Conservation (phyloP, 2,888 invertebrate genomes). For the Habrosyne pyritoides region DNA sequence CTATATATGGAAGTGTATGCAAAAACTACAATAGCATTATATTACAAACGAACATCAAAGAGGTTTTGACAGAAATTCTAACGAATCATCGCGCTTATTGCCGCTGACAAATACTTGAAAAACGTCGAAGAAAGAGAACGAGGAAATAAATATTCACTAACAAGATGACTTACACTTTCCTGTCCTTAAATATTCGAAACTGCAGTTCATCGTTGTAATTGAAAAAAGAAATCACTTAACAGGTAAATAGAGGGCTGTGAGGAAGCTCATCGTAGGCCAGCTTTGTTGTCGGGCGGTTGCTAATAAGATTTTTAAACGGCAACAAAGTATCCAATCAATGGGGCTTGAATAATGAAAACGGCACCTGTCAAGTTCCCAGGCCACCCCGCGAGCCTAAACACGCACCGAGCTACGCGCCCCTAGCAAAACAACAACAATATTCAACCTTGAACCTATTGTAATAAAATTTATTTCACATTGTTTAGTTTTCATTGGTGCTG, state of each 20-base stretch:
- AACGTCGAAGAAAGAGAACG: constrained; percentile 44
- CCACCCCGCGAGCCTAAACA: constrained; percentile 68
- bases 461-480: constrained; percentile 48
- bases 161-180: constrained; percentile 80
- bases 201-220: constrained; percentile 78
- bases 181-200: constrained; percentile 55
- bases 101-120: constrained; percentile 53
- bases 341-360: constrained; percentile 82
- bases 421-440: constrained; percentile 41
- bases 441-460: constrained; percentile 41
- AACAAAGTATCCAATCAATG: constrained; percentile 84
- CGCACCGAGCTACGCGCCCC: constrained; percentile 62
- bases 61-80: constrained; percentile 21
- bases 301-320: constrained; percentile 83
- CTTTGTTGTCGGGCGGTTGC: constrained; percentile 77
- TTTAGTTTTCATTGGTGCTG: constrained; percentile 19
- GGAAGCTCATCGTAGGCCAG: constrained; percentile 54
- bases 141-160: constrained; percentile 72
- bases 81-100: constrained; percentile 58
- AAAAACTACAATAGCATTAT: not conserved
- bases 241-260: constrained; percentile 69
- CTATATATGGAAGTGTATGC: no score
- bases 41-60: not conserved
- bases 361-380: constrained; percentile 79
- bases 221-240: constrained; percentile 81